Conservation (phyloP, 2,888 invertebrate species). For the Microchrysa polita region DNA sequence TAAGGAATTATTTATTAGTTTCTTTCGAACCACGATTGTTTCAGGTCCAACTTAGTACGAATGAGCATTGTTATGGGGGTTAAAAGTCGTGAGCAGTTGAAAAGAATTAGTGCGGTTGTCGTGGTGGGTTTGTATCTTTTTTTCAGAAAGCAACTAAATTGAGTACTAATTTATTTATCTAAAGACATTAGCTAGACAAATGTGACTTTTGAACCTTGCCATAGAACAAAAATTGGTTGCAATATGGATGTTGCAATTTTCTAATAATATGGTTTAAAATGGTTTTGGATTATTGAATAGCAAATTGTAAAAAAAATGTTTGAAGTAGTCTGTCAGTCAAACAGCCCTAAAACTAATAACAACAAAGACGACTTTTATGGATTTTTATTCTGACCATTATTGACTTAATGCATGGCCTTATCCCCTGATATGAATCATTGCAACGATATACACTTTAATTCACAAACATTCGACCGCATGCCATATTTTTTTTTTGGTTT, state of each 20-base stretch:
- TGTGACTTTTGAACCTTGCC: constrained; percentile 5
- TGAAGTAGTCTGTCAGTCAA: too few species aligned
- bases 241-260: not conserved
- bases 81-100: constrained; percentile 32
- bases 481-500: too few species aligned
- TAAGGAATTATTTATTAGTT: constrained; percentile 34
- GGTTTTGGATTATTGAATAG: too few species aligned
- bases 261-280: not conserved
- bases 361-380: too few species aligned
- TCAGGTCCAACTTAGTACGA: not conserved
- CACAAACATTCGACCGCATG: too few species aligned
- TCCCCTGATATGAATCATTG: too few species aligned
- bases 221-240: too few species aligned
- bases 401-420: too few species aligned
- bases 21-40: constrained; percentile 16
- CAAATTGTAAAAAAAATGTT: too few species aligned
- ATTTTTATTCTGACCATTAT: too few species aligned
- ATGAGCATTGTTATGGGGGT: constrained; percentile 24
- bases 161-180: constrained; percentile 32
- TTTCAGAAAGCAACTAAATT: constrained; percentile 26
- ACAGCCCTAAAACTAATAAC: too few species aligned
- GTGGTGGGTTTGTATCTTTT: constrained; percentile 19
- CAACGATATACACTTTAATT: too few species aligned
- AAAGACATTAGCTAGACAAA: not conserved
- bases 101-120: constrained; percentile 22